Evolutionary conservation across 2,797 vertebrate species (phyloP).

Genomic region (Takifugu ocellatus): DNA sequence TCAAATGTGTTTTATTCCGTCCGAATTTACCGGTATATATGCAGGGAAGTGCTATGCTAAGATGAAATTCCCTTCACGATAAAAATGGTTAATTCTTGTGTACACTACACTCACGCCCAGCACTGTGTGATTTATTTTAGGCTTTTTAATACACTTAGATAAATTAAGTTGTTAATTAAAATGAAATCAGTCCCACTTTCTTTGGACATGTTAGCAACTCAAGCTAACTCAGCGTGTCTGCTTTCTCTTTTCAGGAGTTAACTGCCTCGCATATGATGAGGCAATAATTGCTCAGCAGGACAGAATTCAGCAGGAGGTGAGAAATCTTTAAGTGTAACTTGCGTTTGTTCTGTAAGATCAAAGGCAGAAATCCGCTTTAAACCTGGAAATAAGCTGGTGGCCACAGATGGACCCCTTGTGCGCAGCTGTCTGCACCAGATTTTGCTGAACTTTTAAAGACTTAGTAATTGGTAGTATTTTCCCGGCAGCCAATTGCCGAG

Average conservation of each 20-base stretch:
- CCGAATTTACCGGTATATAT: too few species aligned
- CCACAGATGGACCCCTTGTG: not conserved
- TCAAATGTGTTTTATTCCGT: too few species aligned
- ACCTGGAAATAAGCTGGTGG: too few species aligned
- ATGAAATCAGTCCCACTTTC: not conserved
- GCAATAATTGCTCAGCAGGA: slow-evolving; percentile 96
- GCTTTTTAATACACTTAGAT: too few species aligned
- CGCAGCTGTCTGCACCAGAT: not conserved
- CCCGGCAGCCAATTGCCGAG: not conserved
- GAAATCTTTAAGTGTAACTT: slow-evolving; percentile 5
- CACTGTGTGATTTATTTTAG: too few species aligned
- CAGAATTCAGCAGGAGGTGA: slow-evolving; percentile 90
- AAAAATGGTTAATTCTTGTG: too few species aligned
- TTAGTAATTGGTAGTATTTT: not conserved
- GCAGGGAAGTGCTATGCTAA: too few species aligned
- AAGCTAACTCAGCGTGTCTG: too few species aligned
- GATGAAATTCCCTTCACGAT: too few species aligned
- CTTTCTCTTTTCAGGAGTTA: slow-evolving; percentile 75
- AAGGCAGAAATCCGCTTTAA: too few species aligned
- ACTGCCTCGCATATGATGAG: slow-evolving; percentile 91
- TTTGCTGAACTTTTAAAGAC: not conserved
- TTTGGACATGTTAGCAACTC: not conserved
- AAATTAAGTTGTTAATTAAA: too few species aligned
- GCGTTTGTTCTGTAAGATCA: not conserved
- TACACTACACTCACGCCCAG: too few species aligned